Conservation (phyloP, 2,113 vertebrate genomes). For the Cyanistes caeruleus region DNA sequence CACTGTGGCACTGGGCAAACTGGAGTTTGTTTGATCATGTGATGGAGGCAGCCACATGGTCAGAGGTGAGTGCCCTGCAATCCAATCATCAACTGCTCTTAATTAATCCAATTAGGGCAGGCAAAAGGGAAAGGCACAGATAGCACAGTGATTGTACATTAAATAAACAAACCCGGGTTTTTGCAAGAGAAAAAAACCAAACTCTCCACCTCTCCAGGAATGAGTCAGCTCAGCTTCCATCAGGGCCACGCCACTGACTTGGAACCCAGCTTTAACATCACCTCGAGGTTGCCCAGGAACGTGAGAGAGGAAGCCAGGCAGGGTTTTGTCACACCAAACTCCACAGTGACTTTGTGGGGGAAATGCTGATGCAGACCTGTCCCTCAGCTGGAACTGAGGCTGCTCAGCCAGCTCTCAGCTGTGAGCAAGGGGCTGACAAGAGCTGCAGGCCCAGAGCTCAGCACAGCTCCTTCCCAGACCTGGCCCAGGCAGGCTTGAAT, state of each 20-base stretch:
- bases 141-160: background rate
- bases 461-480: background rate
- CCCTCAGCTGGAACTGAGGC: background rate
- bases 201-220: background rate
- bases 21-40: constrained; percentile 91
- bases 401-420: background rate
- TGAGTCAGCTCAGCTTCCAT: background rate
- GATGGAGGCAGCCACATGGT: constrained; percentile 49
- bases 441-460: background rate
- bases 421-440: background rate
- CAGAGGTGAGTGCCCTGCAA: constrained; percentile 62
- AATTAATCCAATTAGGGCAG: background rate
- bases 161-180: background rate
- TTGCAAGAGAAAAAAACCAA: background rate
- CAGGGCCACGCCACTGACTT: background rate
- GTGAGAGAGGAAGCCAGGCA: background rate
- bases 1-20: constrained; percentile 81
- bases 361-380: background rate
- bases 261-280: background rate
- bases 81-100: background rate
- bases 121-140: background rate
- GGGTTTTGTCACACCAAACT: background rate
- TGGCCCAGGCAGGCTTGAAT: background rate
- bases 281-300: background rate
- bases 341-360: background rate